Percentiles rank a stretch among this genome's conserved stretches.
phyloP scores from a whole-genome alignment of 2,113 vertebrate species.

The Tragulus kanchil region DNA sequence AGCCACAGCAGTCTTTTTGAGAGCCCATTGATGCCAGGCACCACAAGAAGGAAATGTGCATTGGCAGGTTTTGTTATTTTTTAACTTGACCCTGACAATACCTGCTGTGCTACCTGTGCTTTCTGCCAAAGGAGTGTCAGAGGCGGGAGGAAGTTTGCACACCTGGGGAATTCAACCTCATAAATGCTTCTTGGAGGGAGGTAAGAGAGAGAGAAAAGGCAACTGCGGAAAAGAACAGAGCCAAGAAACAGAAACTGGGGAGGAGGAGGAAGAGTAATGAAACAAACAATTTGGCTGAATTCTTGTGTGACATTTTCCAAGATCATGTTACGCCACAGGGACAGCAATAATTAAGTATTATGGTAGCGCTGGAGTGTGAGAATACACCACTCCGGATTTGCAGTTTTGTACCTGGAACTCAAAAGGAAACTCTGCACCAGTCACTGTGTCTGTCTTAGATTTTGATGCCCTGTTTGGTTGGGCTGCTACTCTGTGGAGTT shows the following conservation, averaged over 20 bases:
- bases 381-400: background rate
- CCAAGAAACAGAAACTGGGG: constrained; percentile 76
- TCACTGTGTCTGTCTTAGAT: rapidly evolving
- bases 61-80: constrained; percentile 81
- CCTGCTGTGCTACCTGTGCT: constrained; percentile 74
- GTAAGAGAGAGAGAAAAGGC: background rate
- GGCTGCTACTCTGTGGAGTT: background rate
- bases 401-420: constrained; percentile 24
- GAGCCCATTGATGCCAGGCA: background rate
- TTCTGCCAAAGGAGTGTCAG: constrained; percentile 85
- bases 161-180: constrained; percentile 84
- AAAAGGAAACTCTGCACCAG: constrained; percentile 48
- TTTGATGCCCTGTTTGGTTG: constrained; percentile 64
- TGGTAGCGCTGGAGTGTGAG: background rate
- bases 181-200: constrained; percentile 67
- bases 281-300: constrained; percentile 69
- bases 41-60: constrained; percentile 72
- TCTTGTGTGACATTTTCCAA: constrained; percentile 62
- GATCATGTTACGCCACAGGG: constrained; percentile 66
- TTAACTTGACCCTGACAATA: constrained; percentile 80
- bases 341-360: constrained; percentile 59
- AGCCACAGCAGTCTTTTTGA: constrained; percentile 74
- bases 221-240: constrained; percentile 46
- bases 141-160: constrained; percentile 81
- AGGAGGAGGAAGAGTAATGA: constrained; percentile 62